These are phyloP conservation scores for Brachionus manjavacas DNA, from an alignment of 1,140 invertebrate genomes.

Conservation along the genomic window DNA sequence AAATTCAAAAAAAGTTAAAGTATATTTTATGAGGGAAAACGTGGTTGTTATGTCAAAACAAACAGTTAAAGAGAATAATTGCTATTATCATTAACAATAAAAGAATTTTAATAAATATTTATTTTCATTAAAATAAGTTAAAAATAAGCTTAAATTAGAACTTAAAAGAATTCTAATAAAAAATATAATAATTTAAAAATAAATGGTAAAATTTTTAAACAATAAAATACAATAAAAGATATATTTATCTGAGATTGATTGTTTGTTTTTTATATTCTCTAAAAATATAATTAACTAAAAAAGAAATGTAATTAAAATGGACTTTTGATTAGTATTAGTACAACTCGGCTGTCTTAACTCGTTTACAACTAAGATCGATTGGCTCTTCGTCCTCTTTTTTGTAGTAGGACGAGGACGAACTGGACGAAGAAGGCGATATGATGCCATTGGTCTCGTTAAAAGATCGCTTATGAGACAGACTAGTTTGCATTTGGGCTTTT, in stretches of 20 bases:
- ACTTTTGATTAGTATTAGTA: slow-evolving; percentile 3
- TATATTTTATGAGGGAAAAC: no score
- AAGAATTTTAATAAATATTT: no score
- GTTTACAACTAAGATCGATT: slow-evolving; percentile 36
- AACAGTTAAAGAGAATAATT: no score
- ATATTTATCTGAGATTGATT: background rate
- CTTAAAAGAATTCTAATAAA: no score
- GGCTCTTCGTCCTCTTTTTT: slow-evolving; percentile 8
- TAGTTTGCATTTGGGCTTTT: background rate
- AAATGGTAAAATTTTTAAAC: background rate
- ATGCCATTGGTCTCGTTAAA: slow-evolving; percentile 31
- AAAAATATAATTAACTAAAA: slow-evolving; percentile 36
- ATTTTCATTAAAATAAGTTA: no score
- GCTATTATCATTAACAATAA: no score
- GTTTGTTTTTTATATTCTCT: background rate
- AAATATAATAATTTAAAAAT: background rate
- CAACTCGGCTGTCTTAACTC: slow-evolving; percentile 17
- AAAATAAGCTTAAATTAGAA: no score
- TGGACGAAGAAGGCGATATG: slow-evolving; percentile 31
- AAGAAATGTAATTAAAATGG: background rate
- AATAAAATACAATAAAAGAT: background rate
- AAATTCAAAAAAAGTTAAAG: no score
- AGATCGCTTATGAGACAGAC: slow-evolving; percentile 16
- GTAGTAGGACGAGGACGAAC: background rate
- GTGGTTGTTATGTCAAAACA: no score